Evolutionary conservation across 2,113 vertebrate species (phyloP).

Genomic region (Leptocoma aspasia): DNA sequence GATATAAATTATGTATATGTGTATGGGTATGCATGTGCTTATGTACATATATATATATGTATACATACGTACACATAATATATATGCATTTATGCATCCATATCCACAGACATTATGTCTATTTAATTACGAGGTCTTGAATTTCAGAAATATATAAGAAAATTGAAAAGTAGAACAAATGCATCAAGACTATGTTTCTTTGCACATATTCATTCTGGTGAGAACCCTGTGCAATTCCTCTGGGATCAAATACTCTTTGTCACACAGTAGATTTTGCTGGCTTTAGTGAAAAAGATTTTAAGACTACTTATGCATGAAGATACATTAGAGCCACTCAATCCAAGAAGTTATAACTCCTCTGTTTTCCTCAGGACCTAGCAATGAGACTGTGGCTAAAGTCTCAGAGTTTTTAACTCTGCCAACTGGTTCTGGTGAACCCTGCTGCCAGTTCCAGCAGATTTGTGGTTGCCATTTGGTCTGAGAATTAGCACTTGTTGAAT

Average conservation of each 20-base stretch:
- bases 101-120: background rate
- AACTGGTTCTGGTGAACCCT: background rate
- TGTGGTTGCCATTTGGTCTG: background rate
- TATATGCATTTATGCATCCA: background rate
- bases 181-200: background rate
- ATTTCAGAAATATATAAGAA: background rate
- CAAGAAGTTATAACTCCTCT: background rate
- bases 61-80: background rate
- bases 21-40: background rate
- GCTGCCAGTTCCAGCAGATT: background rate
- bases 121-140: background rate
- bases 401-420: background rate
- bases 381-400: background rate
- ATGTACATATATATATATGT: rapidly evolving
- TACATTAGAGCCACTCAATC: background rate
- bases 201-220: background rate
- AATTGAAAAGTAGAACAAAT: background rate
- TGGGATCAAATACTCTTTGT: background rate
- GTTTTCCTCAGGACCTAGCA: background rate
- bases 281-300: background rate
- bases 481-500: background rate
- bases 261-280: background rate
- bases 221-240: background rate
- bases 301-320: background rate
- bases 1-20: background rate